Base-by-base conservation (phyloP, 2,113 vertebrate genomes). In the Rafetus swinhoei region DNA sequence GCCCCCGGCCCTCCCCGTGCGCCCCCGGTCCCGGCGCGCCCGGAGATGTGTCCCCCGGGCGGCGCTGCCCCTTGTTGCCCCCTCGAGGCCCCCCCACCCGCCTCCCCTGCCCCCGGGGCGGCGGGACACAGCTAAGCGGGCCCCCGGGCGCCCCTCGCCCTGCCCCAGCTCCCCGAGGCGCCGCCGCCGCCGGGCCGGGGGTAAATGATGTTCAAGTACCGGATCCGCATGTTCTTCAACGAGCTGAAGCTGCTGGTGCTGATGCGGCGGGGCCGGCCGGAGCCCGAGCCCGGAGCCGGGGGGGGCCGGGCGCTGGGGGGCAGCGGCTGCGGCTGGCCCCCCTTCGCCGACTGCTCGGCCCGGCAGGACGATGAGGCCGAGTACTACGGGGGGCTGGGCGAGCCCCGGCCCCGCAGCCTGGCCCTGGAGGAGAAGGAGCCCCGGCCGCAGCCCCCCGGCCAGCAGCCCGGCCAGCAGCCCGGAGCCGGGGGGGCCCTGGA, bases 221-320 rank as follows among this genome's bases (percentile, higher is more conserved):
- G 99, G 98, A 99, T 99, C 98, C 99, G 99, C 98, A 99, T 99
- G 99, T 99, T 99, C 98, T 99, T 99, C 94, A 99, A 99, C 97
- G 99, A 99, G 98, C 99, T 99, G 96, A 99, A 99, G 97, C 99
- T 99, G 97, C 98, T 99, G 98, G 99, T 99, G 98, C 98, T 99
- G 98, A 99, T 99, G 98, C 99, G 99, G 97, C 98, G 98, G 97
- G 98, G 98, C 98, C 98, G 98, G 98, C 98, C 98, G 97, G 97
- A 98, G 93, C 97, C 98, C 96, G 98, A 98, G 98, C 95, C 98
- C 96, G 97, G 97, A 93, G 96, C 97, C 94, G 96, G 92, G 89
- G 91, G 86, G 14, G n/a, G 65, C 85, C 84, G 84, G 89, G 99
- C 98, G 90, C 97, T 98, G 93, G 98, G 98, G 97, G 97, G 98